Percentiles rank a stretch among this genome's conserved stretches.
Conservation (phyloP, 2,888 invertebrate species). For the Agonopterix alstromeriana region DNA sequence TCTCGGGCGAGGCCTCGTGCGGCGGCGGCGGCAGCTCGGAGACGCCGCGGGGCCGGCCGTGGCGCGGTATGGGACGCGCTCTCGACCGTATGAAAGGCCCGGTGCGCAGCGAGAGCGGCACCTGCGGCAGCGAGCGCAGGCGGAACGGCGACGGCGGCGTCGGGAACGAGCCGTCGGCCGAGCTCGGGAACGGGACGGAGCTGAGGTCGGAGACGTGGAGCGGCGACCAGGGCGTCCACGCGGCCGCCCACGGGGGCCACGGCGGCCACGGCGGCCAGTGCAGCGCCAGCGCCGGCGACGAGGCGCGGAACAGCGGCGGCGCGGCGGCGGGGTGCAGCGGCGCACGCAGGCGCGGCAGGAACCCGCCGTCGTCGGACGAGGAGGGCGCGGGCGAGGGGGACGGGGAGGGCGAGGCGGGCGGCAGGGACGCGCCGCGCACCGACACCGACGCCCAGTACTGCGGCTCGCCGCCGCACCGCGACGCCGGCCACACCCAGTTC, state of each 20-base stretch:
- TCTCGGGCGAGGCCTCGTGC: constrained; percentile 89
- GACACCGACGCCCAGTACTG: constrained; percentile 29
- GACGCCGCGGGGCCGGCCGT: constrained; percentile 79
- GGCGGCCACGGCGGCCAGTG: constrained; percentile 76
- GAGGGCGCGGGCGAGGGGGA: constrained; percentile 58
- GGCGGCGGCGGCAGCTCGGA: constrained; percentile 80
- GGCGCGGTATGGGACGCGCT: constrained; percentile 78
- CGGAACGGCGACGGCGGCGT: constrained; percentile 83
- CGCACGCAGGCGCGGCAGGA: constrained; percentile 78
- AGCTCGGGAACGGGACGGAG: constrained; percentile 88
- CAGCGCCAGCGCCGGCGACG: constrained; percentile 59
- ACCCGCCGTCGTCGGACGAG: constrained; percentile 91
- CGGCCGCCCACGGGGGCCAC: constrained; percentile 80
- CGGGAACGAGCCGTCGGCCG: constrained; percentile 87
- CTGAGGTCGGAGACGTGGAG: constrained; percentile 91
- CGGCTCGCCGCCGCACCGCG: constrained; percentile 75
- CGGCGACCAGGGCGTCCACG: constrained; percentile 83
- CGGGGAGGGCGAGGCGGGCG: constrained; percentile 28
- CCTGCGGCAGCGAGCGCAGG: constrained; percentile 79
- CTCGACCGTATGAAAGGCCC: constrained; percentile 75
- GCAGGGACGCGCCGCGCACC: constrained; percentile 29
- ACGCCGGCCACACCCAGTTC: constrained; percentile 87
- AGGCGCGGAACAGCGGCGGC: constrained; percentile 62
- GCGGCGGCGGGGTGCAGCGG: constrained; percentile 80
- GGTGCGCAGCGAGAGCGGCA: constrained; percentile 83